Evolutionary conservation across 2,113 vertebrate species (phyloP), one percentile per base, ranked within the genome.

Genomic region (Papio anubis): DNA sequence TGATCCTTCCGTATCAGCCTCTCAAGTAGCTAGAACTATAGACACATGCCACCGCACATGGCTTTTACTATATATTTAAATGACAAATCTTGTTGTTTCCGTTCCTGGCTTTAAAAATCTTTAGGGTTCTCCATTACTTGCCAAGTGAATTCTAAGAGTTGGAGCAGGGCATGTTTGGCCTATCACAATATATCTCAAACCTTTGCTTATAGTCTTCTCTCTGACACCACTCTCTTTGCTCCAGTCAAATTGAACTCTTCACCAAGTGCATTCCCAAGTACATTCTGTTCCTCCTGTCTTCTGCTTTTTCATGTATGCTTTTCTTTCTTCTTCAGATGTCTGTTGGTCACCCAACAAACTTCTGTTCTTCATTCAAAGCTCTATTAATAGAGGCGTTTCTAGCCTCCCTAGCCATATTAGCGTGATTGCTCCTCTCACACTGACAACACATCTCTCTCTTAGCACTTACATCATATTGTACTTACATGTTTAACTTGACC

Each of bases 81-180:
- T 86, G 45, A 23, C 18, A 76, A 55, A 72, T 64, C 16, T 59
- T 52, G 0, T 43, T 70, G 12, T 61, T 97, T 94, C 13, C 12
- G 5, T 72, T 93, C 40, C 30, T 76, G 73, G n/a, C 82, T 93
- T 96, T 85, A 85, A 85, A 80, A 57, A 32, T 79, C 16, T 93
- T 84, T n/a, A 27, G 55, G 35, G 6, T 25, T 89, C 78, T 76
- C 13, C 14, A 6, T 82, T 45, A 20, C 35, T 85, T 85, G 45
- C n/a, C 68, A 32, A 92, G 55, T 48, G 70, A 72, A 72, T 66
- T 92, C 12, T 92, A 84, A 94, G 48, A 84, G 66, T 45, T 73
- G 38, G 61, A 88, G 12, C 32, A 59, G 9, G 78, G 23, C 12
- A 25, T 79, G 5, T 64, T 35, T 70, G 45, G 6, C 43, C 35